Conservation (phyloP, 2,113 vertebrate genomes). For the Ammodytes dubius region DNA sequence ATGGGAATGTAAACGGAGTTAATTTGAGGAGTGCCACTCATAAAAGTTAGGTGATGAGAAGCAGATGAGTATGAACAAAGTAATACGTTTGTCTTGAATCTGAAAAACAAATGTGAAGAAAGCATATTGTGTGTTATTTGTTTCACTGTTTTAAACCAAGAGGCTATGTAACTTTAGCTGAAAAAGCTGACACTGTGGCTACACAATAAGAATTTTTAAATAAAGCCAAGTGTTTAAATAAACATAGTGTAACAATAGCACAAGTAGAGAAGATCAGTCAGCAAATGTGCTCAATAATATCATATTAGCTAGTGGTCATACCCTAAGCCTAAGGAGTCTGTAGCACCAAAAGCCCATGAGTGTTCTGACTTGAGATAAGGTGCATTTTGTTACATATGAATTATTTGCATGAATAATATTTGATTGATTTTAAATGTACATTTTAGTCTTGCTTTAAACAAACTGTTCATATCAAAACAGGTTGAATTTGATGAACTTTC, state of each 20-base stretch:
- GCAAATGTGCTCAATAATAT: background rate
- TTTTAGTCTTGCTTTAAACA: background rate
- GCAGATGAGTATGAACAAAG: constrained; percentile 12
- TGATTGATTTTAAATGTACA: background rate
- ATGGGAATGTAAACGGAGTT: constrained; percentile 58
- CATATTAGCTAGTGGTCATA: constrained; percentile 22
- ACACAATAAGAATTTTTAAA: constrained; percentile 5
- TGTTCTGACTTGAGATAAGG: background rate
- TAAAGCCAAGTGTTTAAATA: background rate
- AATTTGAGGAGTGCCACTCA: constrained; percentile 35
- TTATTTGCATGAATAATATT: background rate
- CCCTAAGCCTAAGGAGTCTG: background rate
- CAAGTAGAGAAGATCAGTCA: background rate
- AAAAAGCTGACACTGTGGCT: background rate
- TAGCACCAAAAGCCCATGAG: background rate
- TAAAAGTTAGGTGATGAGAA: background rate
- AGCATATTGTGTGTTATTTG: background rate
- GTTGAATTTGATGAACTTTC: background rate
- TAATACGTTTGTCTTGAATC: background rate
- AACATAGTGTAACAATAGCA: background rate
- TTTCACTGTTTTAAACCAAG: background rate
- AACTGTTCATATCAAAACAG: background rate
- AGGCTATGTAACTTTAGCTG: background rate
- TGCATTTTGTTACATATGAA: background rate
- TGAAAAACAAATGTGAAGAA: constrained; percentile 1